Evolutionary conservation across 2,888 invertebrate genomes (phyloP), one percentile per base, ranked within the genome.

Genomic region (Dione juno): DNA sequence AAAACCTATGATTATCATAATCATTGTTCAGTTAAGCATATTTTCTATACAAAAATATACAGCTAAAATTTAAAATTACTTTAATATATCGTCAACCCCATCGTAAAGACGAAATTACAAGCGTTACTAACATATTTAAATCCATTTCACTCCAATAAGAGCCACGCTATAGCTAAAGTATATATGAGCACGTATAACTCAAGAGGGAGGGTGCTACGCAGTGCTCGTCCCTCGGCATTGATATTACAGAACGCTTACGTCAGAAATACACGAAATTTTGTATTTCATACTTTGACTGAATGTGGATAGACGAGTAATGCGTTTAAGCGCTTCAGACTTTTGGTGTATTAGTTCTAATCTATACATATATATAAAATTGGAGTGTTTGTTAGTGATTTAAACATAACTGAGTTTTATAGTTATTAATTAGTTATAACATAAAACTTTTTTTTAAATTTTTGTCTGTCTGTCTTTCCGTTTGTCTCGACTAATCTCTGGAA

Each of bases 161-260:
- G 28, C 14, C 53, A 9, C n/a, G 54, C n/a, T 10, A 10, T 35
- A 37, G n/a, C 14, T 10, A 8, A n/a, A n/a, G 16, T 43, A 57
- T 16, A 37, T 5, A 37, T 37, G 11, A 6, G 10, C n/a, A 43
- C 10, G 21, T 28, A 59, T 43, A 59, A 9, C 28, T 59, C 43
- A 28, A 43, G 59, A 59, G 59, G 59, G 59, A 19, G 40, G 40
- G 43, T 37, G 50, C 21, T 43, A 43, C 59, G 43, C 59, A 10
- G 59, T n/a, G 13, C 21, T 52, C n/a, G 59, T 43, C 43, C 59
- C 59, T 59, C 41, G 37, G n/a, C 59, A 59, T 28, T 43, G 59
- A 59, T 59, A 28, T 59, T 59, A 59, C 43, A 28, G 43, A 59
- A 43, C 41, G 59, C 21, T 28, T 21, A 59, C 43, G 58, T 59